Conservation (phyloP, 2,797 vertebrate species). For the Tragelaphus eurycerus region DNA sequence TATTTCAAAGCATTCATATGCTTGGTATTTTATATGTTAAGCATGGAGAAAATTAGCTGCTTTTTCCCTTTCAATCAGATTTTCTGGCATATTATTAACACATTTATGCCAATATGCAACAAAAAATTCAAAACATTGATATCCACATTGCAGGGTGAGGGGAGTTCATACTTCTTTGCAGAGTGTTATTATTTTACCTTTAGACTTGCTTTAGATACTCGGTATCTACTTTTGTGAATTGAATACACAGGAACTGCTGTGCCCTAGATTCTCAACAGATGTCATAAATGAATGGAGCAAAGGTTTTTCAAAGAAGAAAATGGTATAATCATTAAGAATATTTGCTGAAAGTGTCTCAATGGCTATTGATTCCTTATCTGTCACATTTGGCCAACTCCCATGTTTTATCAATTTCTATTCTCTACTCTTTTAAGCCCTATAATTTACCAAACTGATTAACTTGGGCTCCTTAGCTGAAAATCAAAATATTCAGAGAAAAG, state of each 20-base stretch:
- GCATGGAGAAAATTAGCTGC: background rate
- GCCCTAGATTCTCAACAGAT: background rate
- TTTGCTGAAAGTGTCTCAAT: background rate
- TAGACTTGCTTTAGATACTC: background rate
- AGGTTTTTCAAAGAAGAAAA: constrained; percentile 5
- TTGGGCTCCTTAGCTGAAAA: background rate
- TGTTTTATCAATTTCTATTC: background rate
- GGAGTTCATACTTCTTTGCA: background rate
- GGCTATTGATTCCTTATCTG: background rate
- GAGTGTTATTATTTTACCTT: background rate
- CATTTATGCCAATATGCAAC: background rate
- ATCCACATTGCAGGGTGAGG: background rate
- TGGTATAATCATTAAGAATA: background rate
- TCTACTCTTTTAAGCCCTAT: background rate
- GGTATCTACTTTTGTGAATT: background rate
- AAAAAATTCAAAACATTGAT: background rate
- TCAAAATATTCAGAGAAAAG: background rate
- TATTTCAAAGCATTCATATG: background rate
- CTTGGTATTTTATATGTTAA: background rate
- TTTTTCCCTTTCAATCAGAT: background rate
- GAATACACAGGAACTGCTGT: background rate
- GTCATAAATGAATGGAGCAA: background rate
- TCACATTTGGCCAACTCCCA: background rate
- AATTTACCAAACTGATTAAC: background rate
- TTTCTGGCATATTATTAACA: background rate